Evolutionary conservation across 2,113 vertebrate genomes (phyloP), one percentile per base, ranked within the genome.

Genomic region (Mesoclemmys tuberculata): DNA sequence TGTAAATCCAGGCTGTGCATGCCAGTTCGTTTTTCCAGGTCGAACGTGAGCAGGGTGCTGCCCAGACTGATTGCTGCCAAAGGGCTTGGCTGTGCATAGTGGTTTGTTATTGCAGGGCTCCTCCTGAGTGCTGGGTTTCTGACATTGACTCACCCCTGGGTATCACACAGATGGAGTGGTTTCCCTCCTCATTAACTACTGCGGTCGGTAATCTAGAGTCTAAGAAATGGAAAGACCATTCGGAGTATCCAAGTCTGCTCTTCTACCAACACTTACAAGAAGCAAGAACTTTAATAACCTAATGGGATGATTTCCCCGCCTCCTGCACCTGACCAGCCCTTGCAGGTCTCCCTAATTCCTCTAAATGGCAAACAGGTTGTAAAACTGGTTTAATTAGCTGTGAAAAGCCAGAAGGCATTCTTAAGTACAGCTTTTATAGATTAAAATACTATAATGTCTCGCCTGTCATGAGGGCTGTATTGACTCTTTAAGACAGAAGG

Each of bases 351-450:
- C 87, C 88, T 90, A 93, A 95, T 71, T 95, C 90, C 92, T 87
- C 5, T 35, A 54, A 2, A 2, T 83, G 90, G 95, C 88, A 93
- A 92, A 58, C 81, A 91, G 92, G 80, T 31, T 51, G 58, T 22
- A 84, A 88, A 97, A 91, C 82, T 81, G 74, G 88, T 92, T 85
- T 97, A 95, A 94, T 95, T 96, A 92, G 54, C 81, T 86, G 85
- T 74, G 91, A 91, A 90, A 93, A 81, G 90, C 77, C 55, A 85
- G 80, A 21, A 22, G 90, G 90, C 90, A n/a, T 68, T 68, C 35
- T 96, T 89, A 94, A 91, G 86, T 93, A 79, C 74, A 86, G 52
- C 46, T 95, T 80, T 54, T 89, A 75, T 81, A 92, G 85, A 90
- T 94, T 94, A 94, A 95, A 89, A 87, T 89, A 81, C 94, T 96